Evolutionary conservation across 2,888 invertebrate species (phyloP), one percentile per base, ranked within the genome.

Genomic region (Melanophora roralis): DNA sequence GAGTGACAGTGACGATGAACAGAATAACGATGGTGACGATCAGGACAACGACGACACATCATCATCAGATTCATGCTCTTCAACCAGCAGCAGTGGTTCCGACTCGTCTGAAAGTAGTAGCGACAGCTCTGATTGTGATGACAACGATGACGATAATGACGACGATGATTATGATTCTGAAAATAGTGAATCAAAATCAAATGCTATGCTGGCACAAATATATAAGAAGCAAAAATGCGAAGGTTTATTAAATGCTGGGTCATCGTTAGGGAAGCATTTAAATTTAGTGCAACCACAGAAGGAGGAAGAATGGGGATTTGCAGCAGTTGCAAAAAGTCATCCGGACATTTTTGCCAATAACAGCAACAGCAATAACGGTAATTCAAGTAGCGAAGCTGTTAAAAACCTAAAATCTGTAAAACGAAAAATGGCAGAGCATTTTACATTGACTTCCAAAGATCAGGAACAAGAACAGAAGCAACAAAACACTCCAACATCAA

Each of bases 261-360:
- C 80, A 0, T 59, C 80, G 0, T 64, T 68, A 12, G 53, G 64
- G 9, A 80, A 80, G n/a, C 80, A 80, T 47, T 53, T 80, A 40
- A 80, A 64, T 38, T 16, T 76, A 38, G 49, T 69, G 8, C 73
- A 73, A 12, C 73, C 75, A 0, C 51, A 74, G 51, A 86, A 87
- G 40, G 88, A 88, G 60, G 88, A 88, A 72, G 88, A 88, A 79
- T 92, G 92, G 92, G 92, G 92, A 0, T 92, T 92, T 88, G 92
- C 92, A 5, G 92, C 92, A 23, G 92, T 92, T 81, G 92, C 92
- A 21, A 92, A 91, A 83, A 92, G 92, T 82, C 87, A 89, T 38
- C 87, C 88, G 21, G 90, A 90, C 83, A 91, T 91, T 53, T 88
- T 88, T 82, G 85, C 86, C 0, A 85, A 84, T 49, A 81, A 81